These are phyloP conservation scores for Noctilio leporinus DNA, from an alignment of 2,113 vertebrate genomes.

Conservation along the genomic window DNA sequence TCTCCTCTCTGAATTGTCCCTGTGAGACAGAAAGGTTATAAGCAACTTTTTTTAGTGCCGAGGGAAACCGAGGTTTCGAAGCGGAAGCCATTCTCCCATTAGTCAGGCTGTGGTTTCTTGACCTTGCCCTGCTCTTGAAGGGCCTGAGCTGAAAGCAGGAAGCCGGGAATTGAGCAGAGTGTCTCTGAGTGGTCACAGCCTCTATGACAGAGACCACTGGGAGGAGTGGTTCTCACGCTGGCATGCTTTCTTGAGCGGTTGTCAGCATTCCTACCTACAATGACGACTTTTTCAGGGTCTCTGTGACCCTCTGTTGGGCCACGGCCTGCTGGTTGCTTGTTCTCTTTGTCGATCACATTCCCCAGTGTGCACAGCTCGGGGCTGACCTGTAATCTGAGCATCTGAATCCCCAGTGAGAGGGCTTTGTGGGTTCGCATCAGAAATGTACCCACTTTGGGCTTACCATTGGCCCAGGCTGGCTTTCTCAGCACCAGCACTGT, in stretches of 20 bases:
- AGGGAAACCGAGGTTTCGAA: slow-evolving; percentile 5
- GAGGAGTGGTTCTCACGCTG: background rate
- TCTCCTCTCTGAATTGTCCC: slow-evolving; percentile 15
- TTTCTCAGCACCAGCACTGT: background rate
- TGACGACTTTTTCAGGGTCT: background rate
- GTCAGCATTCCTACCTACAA: background rate
- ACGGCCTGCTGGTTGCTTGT: background rate
- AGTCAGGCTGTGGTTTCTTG: background rate
- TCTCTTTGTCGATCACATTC: background rate
- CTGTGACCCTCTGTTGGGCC: background rate
- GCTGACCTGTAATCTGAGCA: background rate
- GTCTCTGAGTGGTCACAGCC: background rate
- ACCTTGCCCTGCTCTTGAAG: background rate
- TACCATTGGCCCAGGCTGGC: background rate
- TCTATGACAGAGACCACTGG: background rate
- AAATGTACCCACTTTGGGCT: background rate
- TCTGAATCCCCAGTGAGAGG: background rate
- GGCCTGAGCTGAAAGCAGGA: background rate
- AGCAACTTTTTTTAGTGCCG: background rate
- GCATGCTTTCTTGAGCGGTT: background rate
- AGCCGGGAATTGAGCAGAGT: background rate
- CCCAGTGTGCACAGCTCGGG: fast-evolving
- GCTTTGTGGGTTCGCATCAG: background rate
- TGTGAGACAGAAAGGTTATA: slow-evolving; percentile 6
- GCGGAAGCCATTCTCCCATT: background rate